Percentiles rank a stretch among this genome's conserved stretches.
Conservation (phyloP, 2,113 vertebrate species). For the Phrynosoma blainvillii region DNA sequence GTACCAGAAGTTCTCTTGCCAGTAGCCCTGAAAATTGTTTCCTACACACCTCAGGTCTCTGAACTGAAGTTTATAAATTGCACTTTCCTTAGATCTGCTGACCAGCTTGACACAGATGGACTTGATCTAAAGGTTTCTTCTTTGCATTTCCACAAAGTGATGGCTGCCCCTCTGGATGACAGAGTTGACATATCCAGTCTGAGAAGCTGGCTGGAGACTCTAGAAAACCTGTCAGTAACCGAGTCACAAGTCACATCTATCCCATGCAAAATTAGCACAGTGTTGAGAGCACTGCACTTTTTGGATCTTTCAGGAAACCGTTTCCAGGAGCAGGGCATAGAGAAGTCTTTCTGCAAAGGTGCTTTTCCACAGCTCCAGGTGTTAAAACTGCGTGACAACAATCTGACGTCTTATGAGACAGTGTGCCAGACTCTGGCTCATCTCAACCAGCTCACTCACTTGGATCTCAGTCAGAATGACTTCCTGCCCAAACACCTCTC, state of each 20-base stretch:
- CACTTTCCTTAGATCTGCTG: constrained; percentile 21
- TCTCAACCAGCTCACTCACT: constrained; percentile 1
- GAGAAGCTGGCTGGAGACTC: constrained; percentile 62
- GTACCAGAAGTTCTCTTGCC: constrained; percentile 67
- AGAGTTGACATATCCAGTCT: constrained; percentile 37
- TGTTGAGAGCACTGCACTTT: constrained; percentile 57
- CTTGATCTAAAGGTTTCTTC: constrained; percentile 44
- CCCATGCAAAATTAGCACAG: constrained; percentile 54
- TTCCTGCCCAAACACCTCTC: constrained; percentile 4
- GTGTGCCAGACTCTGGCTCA: constrained; percentile 51
- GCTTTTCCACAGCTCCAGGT: constrained; percentile 69
- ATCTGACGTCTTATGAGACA: constrained; percentile 43
- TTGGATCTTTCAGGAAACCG: constrained; percentile 74
- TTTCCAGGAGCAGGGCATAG: constrained; percentile 48
- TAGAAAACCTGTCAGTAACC: constrained; percentile 65
- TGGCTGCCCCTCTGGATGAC: not conserved
- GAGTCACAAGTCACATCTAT: constrained; percentile 45
- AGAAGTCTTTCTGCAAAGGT: constrained; percentile 49
- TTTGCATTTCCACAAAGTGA: constrained; percentile 68
- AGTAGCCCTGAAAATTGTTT: constrained; percentile 58
- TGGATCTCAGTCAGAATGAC: constrained; percentile 77
- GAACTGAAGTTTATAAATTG: constrained; percentile 72
- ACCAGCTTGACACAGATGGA: not conserved
- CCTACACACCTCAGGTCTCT: constrained; percentile 56
- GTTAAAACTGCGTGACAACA: constrained; percentile 65